These are phyloP conservation scores for Pangasianodon gigas DNA, from an alignment of 2,113 vertebrate species.

Conservation along the genomic window DNA sequence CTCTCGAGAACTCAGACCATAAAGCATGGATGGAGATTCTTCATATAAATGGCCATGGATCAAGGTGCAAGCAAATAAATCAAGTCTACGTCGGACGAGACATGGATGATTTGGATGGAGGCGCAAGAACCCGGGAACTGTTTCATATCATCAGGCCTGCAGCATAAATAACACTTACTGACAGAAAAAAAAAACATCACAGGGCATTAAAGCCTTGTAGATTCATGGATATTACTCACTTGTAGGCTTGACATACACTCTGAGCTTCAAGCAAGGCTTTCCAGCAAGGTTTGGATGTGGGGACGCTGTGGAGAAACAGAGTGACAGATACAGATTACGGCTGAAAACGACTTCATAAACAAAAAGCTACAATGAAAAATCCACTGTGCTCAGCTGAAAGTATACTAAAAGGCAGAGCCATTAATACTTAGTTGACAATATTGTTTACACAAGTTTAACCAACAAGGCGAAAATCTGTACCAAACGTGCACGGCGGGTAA, in stretches of 20 bases:
- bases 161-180: constrained; percentile 39
- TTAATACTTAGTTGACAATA: constrained; percentile 7
- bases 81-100: background rate
- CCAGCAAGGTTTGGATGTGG: constrained; percentile 83
- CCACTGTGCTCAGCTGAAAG: background rate
- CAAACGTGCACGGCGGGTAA: background rate
- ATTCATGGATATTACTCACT: constrained; percentile 70
- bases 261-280: constrained; percentile 87
- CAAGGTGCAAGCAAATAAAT: constrained; percentile 26
- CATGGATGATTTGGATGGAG: background rate
- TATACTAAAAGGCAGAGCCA: background rate
- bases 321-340: constrained; percentile 4
- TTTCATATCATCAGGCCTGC: background rate
- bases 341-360: background rate
- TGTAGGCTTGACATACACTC: constrained; percentile 87
- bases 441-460: background rate
- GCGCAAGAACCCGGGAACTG: constrained; percentile 19
- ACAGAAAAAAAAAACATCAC: background rate
- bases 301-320: constrained; percentile 75
- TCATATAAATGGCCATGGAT: constrained; percentile 16
- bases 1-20: constrained; percentile 38
- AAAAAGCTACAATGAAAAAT: constrained; percentile 10
- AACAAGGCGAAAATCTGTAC: constrained; percentile 10
- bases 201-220: constrained; percentile 1
- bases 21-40: constrained; percentile 28